Evolutionary conservation across 2,797 vertebrate genomes (phyloP).

Genomic region (Lagodon rhomboides): DNA sequence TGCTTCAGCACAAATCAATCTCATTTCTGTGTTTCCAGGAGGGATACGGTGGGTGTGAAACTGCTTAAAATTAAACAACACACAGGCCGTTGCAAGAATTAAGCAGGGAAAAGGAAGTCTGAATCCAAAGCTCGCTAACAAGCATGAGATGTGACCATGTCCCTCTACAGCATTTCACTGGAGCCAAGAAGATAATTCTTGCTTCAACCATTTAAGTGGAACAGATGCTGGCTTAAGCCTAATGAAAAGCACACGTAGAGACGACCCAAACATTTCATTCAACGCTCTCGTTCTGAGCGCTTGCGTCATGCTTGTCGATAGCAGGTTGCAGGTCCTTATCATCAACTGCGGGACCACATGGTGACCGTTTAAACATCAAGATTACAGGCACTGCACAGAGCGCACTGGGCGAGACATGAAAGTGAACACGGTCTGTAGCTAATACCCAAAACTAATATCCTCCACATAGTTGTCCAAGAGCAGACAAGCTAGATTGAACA

Average conservation of each 20-base stretch:
- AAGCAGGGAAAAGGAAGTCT: conserved; percentile 44
- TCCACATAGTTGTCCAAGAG: conserved; percentile 58
- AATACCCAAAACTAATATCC: conserved; percentile 74
- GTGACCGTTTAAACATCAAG: conserved; percentile 60
- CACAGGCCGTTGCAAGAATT: conserved; percentile 33
- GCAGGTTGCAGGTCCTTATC: conserved; percentile 56
- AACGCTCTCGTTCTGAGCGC: conserved; percentile 23
- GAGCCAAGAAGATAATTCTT: conserved; percentile 53
- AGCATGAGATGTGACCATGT: conserved; percentile 47
- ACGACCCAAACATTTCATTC: conserved; percentile 27
- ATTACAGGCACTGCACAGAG: conserved; percentile 44
- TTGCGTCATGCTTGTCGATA: conserved; percentile 34
- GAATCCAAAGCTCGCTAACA: conserved; percentile 46
- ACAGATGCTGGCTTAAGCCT: conserved; percentile 60
- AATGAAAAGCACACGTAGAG: conserved; percentile 28
- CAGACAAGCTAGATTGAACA: conserved; percentile 50
- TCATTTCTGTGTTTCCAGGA: conserved; percentile 48
- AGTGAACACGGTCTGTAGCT: conserved; percentile 54
- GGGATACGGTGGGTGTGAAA: conserved; percentile 39
- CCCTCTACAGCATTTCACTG: conserved; percentile 47
- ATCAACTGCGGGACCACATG: conserved; percentile 34
- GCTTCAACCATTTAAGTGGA: conserved; percentile 57
- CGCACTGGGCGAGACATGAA: conserved; percentile 65
- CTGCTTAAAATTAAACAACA: conserved; percentile 45
- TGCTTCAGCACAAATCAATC: conserved; percentile 53